Conservation (phyloP, 2,888 invertebrate genomes). For the Linnaemya tessellans region DNA sequence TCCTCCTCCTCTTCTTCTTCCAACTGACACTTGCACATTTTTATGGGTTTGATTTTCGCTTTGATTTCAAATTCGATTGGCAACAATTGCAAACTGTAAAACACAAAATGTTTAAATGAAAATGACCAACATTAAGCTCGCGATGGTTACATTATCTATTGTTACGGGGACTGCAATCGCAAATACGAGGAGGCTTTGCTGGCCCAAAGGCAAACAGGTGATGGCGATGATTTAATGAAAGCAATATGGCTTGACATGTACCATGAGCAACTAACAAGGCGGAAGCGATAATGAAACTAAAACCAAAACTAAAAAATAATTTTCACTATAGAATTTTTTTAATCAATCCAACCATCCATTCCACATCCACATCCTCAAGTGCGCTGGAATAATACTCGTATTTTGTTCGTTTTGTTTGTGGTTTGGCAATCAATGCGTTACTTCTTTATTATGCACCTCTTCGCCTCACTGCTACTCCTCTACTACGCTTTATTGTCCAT, state of each 20-base stretch:
- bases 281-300: conserved; percentile 71
- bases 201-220: conserved; percentile 83
- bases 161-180: conserved; percentile 83
- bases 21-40: not conserved
- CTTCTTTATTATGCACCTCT: not conserved
- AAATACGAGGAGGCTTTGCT: conserved; percentile 83
- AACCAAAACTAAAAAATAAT: conserved; percentile 26
- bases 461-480: not conserved
- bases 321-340: conserved; percentile 24
- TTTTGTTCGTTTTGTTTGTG: conserved; percentile 29
- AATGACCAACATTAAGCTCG: conserved; percentile 77
- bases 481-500: conserved; percentile 25
- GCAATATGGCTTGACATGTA: conserved; percentile 84
- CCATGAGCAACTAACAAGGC: conserved; percentile 81
- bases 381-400: conserved; percentile 46
- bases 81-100: conserved; percentile 7
- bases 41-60: conserved; percentile 17
- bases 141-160: conserved; percentile 84
- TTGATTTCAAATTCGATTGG: conserved; percentile 16
- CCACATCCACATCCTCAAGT: conserved; percentile 21
- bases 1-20: no score
- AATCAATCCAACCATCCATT: conserved; percentile 20
- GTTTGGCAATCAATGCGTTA: conserved; percentile 26
- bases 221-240: conserved; percentile 84
- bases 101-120: not conserved